Evolutionary conservation across 2,888 invertebrate species (phyloP).

Genomic region (Osmoderma eremita): DNA sequence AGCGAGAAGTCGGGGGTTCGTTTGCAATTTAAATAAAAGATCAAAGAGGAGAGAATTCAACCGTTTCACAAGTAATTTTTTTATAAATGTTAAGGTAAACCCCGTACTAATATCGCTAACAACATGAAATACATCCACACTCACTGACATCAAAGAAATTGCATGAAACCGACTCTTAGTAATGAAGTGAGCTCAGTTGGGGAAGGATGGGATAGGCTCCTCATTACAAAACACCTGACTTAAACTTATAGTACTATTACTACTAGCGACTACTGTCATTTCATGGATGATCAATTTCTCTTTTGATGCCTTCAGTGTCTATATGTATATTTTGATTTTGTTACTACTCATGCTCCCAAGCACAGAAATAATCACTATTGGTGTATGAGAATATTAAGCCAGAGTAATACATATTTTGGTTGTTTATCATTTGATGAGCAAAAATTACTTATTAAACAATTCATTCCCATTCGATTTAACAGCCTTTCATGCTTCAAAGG

Average conservation of each 20-base stretch:
- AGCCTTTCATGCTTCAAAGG: no score
- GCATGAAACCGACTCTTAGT: constrained; percentile 43
- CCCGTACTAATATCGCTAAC: constrained; percentile 43
- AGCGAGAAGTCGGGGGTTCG: not conserved
- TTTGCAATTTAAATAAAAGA: constrained; percentile 34
- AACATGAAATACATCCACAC: constrained; percentile 43
- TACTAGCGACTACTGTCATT: constrained; percentile 6
- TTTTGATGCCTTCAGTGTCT: no score
- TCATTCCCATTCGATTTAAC: no score
- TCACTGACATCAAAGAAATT: constrained; percentile 45
- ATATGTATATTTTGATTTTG: no score
- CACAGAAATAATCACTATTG: no score
- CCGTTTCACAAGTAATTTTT: constrained; percentile 39
- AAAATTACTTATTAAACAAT: no score
- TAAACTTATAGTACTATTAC: constrained; percentile 23
- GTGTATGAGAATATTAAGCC: no score
- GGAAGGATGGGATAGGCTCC: constrained; percentile 25
- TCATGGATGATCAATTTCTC: constrained; percentile 28
- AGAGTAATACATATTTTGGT: no score
- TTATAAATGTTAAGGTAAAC: constrained; percentile 39
- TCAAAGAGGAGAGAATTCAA: constrained; percentile 36
- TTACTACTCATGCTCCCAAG: no score
- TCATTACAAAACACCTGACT: constrained; percentile 38
- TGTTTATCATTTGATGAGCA: no score
- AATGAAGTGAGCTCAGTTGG: constrained; percentile 41